phyloP scores from a whole-genome alignment of 2,888 invertebrate species.

The Pollenia amentaria region DNA sequence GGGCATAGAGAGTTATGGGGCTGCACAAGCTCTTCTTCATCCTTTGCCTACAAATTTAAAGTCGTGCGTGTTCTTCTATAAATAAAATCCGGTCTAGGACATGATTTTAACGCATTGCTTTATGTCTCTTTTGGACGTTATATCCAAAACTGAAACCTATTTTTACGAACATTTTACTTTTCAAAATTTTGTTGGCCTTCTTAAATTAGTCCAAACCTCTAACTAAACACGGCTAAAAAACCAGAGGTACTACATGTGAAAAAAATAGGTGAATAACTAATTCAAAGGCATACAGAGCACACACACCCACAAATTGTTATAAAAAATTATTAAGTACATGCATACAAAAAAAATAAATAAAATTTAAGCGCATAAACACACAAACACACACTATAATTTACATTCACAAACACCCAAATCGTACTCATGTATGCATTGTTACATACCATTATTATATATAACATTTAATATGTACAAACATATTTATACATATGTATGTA shows the following conservation, averaged over 20 bases:
- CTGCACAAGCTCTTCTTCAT: too few relatives aligned
- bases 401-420: constrained; percentile 12
- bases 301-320: neutral
- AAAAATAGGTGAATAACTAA: constrained; percentile 64
- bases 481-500: too few relatives aligned
- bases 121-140: too few relatives aligned
- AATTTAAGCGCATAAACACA: constrained; percentile 14
- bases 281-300: constrained; percentile 49
- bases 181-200: neutral
- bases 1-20: too few relatives aligned
- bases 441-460: constrained; percentile 47
- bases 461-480: constrained; percentile 50
- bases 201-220: constrained; percentile 38
- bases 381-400: constrained; percentile 42
- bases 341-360: constrained; percentile 35
- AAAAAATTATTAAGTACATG: constrained; percentile 18
- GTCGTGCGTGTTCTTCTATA: too few relatives aligned
- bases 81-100: neutral
- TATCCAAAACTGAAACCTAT: too few relatives aligned
- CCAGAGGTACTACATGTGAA: constrained; percentile 12
- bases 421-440: neutral
- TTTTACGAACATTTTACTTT: neutral
- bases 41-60: too few relatives aligned
- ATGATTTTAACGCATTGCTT: neutral
- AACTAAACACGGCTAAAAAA: constrained; percentile 33